Percentiles rank a stretch among this genome's conserved stretches.
Conservation (phyloP, 2,113 vertebrate species). For the Pimephales promelas region DNA sequence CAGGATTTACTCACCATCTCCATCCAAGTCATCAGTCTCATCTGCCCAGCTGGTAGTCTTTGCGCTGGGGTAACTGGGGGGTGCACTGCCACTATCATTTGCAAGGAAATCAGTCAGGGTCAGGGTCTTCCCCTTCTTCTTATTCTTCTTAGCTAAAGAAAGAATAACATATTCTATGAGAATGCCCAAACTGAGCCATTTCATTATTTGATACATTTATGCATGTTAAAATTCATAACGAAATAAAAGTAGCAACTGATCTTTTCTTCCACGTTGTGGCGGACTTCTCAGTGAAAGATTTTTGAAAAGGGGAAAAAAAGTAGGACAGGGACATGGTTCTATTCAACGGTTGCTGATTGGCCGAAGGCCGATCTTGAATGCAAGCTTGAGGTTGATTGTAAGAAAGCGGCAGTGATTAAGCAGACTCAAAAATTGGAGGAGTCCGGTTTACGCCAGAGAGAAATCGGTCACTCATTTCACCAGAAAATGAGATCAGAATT, state of each 20-base stretch:
- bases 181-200: background rate
- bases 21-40: conserved; percentile 85
- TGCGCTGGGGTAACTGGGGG: conserved; percentile 68
- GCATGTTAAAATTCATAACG: background rate
- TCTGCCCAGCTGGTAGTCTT: conserved; percentile 86
- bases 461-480: background rate
- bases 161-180: background rate
- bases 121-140: conserved; percentile 86
- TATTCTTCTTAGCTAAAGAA: conserved; percentile 81
- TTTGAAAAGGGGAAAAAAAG: too few species aligned
- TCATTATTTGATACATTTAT: background rate
- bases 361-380: too few species aligned
- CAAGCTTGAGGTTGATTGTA: too few species aligned
- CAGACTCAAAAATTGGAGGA: background rate
- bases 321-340: too few species aligned
- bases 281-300: too few species aligned
- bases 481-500: background rate
- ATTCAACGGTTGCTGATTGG: too few species aligned
- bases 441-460: background rate
- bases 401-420: too few species aligned
- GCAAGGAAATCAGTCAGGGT: conserved; percentile 86
- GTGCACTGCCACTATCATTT: conserved; percentile 70
- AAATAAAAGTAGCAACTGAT: background rate
- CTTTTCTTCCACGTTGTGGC: too few species aligned
- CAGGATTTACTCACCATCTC: conserved; percentile 73